Evolutionary conservation across 2,113 vertebrate species (phyloP).

Genomic region (Pollachius pollachius): DNA sequence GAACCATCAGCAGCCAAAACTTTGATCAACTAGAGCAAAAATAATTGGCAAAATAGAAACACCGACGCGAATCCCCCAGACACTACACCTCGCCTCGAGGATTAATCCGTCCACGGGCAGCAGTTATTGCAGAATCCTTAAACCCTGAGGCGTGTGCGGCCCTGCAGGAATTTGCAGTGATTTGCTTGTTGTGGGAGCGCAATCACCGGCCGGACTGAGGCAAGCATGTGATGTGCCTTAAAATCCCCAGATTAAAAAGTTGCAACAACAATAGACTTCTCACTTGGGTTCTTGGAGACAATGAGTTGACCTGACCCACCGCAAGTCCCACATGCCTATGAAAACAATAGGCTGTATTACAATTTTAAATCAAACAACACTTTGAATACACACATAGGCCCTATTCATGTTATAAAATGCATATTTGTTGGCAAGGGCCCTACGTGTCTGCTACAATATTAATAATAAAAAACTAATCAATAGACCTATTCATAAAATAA

Average conservation of each 20-base stretch:
- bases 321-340: background rate
- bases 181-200: constrained; percentile 28
- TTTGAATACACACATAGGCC: too few relatives aligned
- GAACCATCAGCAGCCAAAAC: background rate
- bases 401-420: too few relatives aligned
- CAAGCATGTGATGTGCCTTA: constrained; percentile 69
- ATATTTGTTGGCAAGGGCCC: too few relatives aligned
- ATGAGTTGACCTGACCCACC: constrained; percentile 27
- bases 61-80: background rate
- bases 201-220: background rate
- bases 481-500: too few relatives aligned
- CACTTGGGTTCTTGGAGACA: constrained; percentile 55
- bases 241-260: constrained; percentile 71
- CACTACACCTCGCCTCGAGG: background rate
- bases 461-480: too few relatives aligned
- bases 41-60: background rate
- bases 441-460: too few relatives aligned
- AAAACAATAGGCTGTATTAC: constrained; percentile 2
- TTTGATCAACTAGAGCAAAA: background rate
- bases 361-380: background rate
- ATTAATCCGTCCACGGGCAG: too few relatives aligned
- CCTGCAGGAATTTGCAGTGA: constrained; percentile 21
- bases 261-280: constrained; percentile 70
- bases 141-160: background rate
- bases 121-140: too few relatives aligned